Evolutionary conservation across 2,888 invertebrate species (phyloP), one percentile per base, ranked within the genome.

Genomic region (Hedychridium roseum): DNA sequence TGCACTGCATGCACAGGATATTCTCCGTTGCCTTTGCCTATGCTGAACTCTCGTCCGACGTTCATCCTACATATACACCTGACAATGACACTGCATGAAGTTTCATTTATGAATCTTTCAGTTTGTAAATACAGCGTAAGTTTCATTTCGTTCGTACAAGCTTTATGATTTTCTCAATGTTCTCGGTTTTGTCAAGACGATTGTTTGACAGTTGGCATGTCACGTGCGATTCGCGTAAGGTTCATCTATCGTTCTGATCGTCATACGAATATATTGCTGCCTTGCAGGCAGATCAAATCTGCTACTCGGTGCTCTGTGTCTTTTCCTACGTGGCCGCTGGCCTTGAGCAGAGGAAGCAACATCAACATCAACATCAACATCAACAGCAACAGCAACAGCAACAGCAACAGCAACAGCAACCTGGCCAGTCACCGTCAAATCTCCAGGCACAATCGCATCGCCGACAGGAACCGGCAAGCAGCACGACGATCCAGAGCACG

Each of bases 291-390:
- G 96, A 97, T 82, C 97, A 98, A 82, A 99, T 99, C 74, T 98
- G 97, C 82, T 99, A 99, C 82, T 95, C 99, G 68, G 97, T 99
- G 55, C 85, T 99, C 68, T 99, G 99, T 84, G 96, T 99, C 64
- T 99, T 99, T 83, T 98, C 98, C 39, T 98, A 98, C 83, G 89
- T 97, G 77, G 97, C 97, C 54, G 97, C 97, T 45, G 94, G 94
- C 0, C 87, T 89, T 62, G 90, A 91, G 66, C 89, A 90, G 73
- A 85, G 86, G 40, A 72, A 79, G 49, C 74, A 74, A 38, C 70
- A 69, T 6, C 74, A 68, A 20, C 70, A 68, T 37, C 55, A 57
- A 3, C 59, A 58, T n/a, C 50, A 55, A 14, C 44, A 26, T 5
- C 79, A 79, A 17, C 78, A 78, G 38, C 74, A 66, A 12, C 71